Conservation (phyloP, 2,113 vertebrate genomes). For the Protobothrops flavoviridis region DNA sequence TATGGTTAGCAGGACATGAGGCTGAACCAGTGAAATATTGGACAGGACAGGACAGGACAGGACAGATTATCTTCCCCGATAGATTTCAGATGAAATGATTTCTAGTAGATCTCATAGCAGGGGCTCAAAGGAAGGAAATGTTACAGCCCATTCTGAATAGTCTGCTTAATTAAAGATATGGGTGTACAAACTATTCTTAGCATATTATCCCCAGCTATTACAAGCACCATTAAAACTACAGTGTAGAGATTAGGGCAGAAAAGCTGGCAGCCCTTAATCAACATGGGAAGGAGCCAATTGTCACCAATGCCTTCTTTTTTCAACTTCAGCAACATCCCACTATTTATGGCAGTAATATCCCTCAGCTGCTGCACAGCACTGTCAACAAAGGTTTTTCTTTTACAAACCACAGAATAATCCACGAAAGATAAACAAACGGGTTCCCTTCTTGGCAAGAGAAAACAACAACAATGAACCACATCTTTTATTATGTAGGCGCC, state of each 20-base stretch:
- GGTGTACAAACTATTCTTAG: background rate
- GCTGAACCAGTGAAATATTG: background rate
- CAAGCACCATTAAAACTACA: background rate
- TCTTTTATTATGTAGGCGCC: constrained; percentile 3
- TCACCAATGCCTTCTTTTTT: background rate
- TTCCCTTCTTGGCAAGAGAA: background rate
- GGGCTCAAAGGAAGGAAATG: background rate
- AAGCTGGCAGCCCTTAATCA: background rate
- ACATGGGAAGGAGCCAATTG: background rate
- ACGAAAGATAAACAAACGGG: constrained; percentile 27
- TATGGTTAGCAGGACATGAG: background rate
- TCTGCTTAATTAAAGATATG: background rate
- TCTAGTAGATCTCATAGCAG: background rate
- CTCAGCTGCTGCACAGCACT: background rate
- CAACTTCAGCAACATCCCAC: background rate
- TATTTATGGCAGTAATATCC: background rate
- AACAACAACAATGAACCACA: background rate
- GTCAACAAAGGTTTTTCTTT: constrained; percentile 14
- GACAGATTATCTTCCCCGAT: background rate
- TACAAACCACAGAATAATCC: constrained; percentile 16
- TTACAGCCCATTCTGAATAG: background rate
- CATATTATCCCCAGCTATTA: background rate
- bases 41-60: background rate
- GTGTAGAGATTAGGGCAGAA: background rate
- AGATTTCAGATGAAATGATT: background rate